Percentiles rank a stretch among this genome's conserved stretches.
phyloP scores from a whole-genome alignment of 2,797 vertebrate species.

The Falco columbarius region DNA sequence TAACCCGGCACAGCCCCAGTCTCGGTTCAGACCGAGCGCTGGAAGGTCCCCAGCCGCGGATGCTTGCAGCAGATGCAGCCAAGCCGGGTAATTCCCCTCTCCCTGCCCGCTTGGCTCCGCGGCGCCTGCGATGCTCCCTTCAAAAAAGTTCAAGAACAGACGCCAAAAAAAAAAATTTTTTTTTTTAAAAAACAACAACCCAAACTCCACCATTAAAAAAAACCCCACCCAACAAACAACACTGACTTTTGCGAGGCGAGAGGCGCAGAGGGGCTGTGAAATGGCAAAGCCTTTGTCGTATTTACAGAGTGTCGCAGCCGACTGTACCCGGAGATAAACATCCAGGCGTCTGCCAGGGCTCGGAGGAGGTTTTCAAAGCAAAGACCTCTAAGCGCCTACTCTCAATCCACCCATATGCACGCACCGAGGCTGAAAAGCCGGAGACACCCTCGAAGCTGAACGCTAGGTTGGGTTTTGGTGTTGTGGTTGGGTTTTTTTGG shows the following conservation, averaged over 20 bases:
- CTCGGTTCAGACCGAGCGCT: not conserved
- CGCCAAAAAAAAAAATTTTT: no score
- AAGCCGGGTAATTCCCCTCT: not conserved
- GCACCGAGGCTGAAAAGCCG: not conserved
- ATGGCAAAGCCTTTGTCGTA: not conserved
- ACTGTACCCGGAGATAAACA: not conserved
- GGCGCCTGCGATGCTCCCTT: no score
- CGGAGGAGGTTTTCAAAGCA: not conserved
- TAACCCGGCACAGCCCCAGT: not conserved
- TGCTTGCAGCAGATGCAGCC: not conserved
- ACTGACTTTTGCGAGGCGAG: not conserved
- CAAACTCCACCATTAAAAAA: not conserved
- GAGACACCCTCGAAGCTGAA: not conserved
- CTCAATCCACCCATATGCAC: not conserved
- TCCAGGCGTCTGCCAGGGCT: not conserved
- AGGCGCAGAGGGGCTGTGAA: not conserved
- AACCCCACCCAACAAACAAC: not conserved
- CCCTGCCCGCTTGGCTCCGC: not conserved
- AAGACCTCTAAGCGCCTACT: not conserved
- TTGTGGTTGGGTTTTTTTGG: no score
- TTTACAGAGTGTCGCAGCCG: constrained; percentile 11
- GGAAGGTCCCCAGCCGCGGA: not conserved
- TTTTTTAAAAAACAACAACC: no score
- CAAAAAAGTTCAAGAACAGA: no score
- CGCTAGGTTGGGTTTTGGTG: not conserved